A percentile compares a stretch with the other conserved stretches of the same genome.
These are phyloP conservation scores for Cryptotermes secundus DNA, from an alignment of 1,140 invertebrate genomes.

Conservation along the genomic window DNA sequence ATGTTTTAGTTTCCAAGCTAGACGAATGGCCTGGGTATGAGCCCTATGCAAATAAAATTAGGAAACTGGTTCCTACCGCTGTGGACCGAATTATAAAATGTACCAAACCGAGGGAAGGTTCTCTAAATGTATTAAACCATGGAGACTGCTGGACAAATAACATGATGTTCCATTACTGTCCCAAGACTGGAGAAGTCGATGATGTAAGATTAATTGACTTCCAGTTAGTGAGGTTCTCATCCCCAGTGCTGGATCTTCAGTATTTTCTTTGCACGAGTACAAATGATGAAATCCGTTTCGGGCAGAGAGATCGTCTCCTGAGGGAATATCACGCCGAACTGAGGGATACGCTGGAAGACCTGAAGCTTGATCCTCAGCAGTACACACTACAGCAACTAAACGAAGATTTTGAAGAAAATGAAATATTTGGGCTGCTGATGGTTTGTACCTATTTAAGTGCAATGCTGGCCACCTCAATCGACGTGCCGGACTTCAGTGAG, in stretches of 20 bases:
- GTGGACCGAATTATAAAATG: background rate
- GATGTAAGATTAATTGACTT: constrained; percentile 48
- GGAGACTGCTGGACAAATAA: constrained; percentile 59
- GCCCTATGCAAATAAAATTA: background rate
- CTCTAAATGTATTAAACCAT: constrained; percentile 47
- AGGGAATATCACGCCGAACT: constrained; percentile 48
- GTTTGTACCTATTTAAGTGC: constrained; percentile 42
- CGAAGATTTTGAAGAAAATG: constrained; percentile 42
- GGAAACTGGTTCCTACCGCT: background rate
- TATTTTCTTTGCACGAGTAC: constrained; percentile 59
- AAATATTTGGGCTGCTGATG: constrained; percentile 42
- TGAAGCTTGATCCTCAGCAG: constrained; percentile 46
- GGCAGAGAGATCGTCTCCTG: constrained; percentile 45
- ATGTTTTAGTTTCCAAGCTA: background rate
- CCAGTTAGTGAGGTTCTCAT: constrained; percentile 47
- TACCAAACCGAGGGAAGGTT: background rate
- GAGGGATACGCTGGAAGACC: constrained; percentile 43
- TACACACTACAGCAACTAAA: constrained; percentile 48
- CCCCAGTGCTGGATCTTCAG: constrained; percentile 55
- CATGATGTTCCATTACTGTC: constrained; percentile 50
- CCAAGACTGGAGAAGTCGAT: constrained; percentile 33
- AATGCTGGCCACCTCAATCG: constrained; percentile 40
- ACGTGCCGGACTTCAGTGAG: constrained; percentile 42
- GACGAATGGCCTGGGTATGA: constrained; percentile 30
- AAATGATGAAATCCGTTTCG: constrained; percentile 45